Conservation (phyloP, 2,113 vertebrate species). For the Notechis scutatus region DNA sequence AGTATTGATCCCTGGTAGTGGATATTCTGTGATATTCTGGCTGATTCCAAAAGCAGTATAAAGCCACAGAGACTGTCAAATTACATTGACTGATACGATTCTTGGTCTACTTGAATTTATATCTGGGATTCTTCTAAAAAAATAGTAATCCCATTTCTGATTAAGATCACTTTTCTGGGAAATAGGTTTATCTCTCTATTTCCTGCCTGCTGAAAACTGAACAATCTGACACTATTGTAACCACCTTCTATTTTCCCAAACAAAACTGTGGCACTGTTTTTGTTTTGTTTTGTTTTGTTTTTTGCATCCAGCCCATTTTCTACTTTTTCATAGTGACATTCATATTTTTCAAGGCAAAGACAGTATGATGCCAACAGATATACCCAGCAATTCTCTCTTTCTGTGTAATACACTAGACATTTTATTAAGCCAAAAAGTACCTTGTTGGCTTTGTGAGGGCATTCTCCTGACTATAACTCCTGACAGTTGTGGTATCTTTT, state of each 20-base stretch:
- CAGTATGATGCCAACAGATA: not conserved
- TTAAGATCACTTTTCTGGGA: not conserved
- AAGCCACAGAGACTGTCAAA: not conserved
- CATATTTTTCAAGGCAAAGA: not conserved
- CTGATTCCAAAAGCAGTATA: not conserved
- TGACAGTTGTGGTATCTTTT: not conserved
- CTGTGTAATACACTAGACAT: not conserved
- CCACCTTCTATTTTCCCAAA: not conserved
- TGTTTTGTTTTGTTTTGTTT: too few species aligned
- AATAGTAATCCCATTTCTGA: not conserved
- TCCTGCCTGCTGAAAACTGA: not conserved
- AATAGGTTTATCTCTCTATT: not conserved
- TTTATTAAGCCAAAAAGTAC: not conserved
- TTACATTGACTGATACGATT: not conserved
- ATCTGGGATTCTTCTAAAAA: not conserved
- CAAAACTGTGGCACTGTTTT: not conserved
- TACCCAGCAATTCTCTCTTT: not conserved
- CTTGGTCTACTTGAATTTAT: not conserved
- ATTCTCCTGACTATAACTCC: not conserved
- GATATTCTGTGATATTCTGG: not conserved
- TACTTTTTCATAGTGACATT: not conserved
- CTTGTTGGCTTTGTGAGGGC: not conserved
- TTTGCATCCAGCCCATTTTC: not conserved
- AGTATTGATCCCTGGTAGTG: not conserved
- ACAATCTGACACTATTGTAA: not conserved